phyloP scores from a whole-genome alignment of 2,113 vertebrate species.

The Oreotrochilus melanogaster region DNA sequence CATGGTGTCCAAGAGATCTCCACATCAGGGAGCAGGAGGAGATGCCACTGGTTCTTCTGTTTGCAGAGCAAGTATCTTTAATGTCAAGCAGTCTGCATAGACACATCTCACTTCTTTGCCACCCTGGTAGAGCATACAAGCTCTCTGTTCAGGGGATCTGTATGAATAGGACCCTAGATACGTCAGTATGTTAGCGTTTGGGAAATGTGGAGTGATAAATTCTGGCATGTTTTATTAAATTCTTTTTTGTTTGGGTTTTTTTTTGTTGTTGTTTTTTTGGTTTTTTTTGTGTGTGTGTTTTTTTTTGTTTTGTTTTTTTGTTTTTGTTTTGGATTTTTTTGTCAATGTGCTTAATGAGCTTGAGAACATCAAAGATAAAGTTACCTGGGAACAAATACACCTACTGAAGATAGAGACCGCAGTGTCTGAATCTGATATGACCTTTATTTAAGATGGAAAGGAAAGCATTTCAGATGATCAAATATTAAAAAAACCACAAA shows the following conservation, averaged over 20 bases:
- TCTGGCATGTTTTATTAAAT: background rate
- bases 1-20: background rate
- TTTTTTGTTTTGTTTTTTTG: too few relatives aligned
- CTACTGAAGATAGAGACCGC: background rate
- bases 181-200: background rate
- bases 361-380: background rate
- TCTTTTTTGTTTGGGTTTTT: background rate
- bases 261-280: too few relatives aligned
- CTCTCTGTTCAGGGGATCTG: background rate
- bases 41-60: background rate
- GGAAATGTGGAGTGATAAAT: background rate
- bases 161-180: background rate
- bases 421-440: background rate
- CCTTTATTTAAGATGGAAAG: background rate
- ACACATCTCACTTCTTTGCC: background rate
- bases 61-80: rapidly evolving
- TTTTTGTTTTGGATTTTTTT: too few relatives aligned
- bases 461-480: background rate
- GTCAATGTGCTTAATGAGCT: background rate
- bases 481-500: background rate
- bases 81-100: background rate
- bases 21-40: background rate
- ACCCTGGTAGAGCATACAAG: background rate
- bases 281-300: too few relatives aligned
- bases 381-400: background rate